Evolutionary conservation across 2,797 vertebrate genomes (phyloP).

Genomic region (Neomorphus geoffroyi): DNA sequence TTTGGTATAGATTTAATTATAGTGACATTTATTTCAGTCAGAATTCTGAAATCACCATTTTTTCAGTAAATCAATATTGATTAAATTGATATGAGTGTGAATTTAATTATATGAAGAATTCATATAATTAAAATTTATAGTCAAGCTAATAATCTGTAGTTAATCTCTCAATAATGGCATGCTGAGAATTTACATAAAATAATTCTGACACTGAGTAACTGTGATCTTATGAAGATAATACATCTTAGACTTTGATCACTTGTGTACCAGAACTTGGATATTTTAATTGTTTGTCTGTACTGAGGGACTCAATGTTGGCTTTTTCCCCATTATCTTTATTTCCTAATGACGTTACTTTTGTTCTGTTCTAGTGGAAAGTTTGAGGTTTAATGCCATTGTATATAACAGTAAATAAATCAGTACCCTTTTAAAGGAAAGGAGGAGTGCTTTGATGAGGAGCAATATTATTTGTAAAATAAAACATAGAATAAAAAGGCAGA

Average conservation of each 20-base stretch:
- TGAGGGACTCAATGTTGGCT: neutral
- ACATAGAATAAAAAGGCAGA: neutral
- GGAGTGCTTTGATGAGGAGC: neutral
- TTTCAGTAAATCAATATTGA: neutral
- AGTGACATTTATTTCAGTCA: neutral
- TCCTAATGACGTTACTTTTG: neutral
- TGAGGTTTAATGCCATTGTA: neutral
- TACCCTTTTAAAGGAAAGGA: neutral
- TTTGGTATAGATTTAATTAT: neutral
- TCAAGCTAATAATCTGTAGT: neutral
- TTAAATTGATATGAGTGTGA: neutral
- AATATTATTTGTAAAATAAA: neutral
- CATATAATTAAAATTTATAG: neutral
- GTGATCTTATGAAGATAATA: neutral
- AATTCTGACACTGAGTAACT: neutral
- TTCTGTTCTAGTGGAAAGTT: neutral
- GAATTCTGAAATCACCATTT: neutral
- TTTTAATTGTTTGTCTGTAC: neutral
- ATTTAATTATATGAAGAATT: neutral
- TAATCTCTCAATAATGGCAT: neutral
- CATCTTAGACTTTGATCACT: neutral
- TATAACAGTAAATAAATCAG: neutral
- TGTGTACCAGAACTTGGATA: neutral
- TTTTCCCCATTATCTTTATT: neutral
- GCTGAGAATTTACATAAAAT: neutral